Percentiles rank a stretch among this genome's conserved stretches.
Conservation (phyloP, 1,140 invertebrate species). For the Leptinotarsa texana region DNA sequence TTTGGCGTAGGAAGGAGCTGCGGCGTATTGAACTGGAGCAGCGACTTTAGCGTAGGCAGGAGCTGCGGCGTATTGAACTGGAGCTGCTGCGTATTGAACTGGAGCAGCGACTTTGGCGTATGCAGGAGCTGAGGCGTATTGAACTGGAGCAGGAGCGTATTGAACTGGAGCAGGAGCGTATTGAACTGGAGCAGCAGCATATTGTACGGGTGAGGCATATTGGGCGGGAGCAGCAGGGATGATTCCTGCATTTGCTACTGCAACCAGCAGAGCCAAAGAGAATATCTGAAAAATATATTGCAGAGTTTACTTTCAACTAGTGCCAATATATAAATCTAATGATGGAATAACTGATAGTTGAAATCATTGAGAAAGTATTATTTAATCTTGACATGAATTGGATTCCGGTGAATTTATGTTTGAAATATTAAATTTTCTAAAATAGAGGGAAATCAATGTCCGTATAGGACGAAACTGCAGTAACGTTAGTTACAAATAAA, state of each 20-base stretch:
- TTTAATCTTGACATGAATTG: too few relatives aligned
- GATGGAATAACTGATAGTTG: too few relatives aligned
- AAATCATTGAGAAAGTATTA: too few relatives aligned
- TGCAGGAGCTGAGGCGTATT: slow-evolving; percentile 24
- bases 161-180: slow-evolving; percentile 28
- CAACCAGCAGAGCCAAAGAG: slow-evolving; percentile 30
- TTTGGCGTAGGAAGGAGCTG: slow-evolving; percentile 29
- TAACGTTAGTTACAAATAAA: too few relatives aligned
- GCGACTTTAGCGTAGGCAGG: slow-evolving; percentile 9
- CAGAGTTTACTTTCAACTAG: too few relatives aligned
- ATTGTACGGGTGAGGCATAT: background rate
- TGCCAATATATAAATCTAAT: too few relatives aligned
- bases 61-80: slow-evolving; percentile 20
- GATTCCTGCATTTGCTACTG: slow-evolving; percentile 34
- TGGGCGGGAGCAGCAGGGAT: slow-evolving; percentile 36
- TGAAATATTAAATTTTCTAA: too few relatives aligned
- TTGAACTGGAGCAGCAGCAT: slow-evolving; percentile 35
- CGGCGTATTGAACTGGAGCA: slow-evolving; percentile 25
- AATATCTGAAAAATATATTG: slow-evolving; percentile 24
- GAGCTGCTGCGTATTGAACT: slow-evolving; percentile 18
- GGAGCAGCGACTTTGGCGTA: slow-evolving; percentile 30
- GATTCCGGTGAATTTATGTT: too few relatives aligned
- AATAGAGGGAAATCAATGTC: too few relatives aligned
- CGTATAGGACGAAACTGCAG: too few relatives aligned
- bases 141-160: slow-evolving; percentile 24